Base-by-base conservation (phyloP, 92 coral and sea anemone species). In the Zoanthus solanderi region DNA sequence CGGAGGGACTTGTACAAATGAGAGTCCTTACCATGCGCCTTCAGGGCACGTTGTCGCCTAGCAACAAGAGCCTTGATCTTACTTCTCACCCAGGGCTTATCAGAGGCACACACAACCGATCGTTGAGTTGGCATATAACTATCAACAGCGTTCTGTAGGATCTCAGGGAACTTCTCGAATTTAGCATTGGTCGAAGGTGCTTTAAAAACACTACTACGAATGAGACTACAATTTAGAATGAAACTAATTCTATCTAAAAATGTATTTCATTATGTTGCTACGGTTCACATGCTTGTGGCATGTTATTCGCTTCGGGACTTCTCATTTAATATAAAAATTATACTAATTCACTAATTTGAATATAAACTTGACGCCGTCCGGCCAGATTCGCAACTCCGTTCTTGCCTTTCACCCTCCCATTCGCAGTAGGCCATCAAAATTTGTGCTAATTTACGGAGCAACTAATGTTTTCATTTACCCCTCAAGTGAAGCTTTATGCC, bases 41-140 rank as follows among this genome's bases (percentile, higher is more conserved):
- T 45, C 6, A 87, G 82, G 1, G 76, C 31, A 37, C 30, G 72
- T 58, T 88, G 87, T 52, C 87, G n/a, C 76, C 76, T 44, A 31
- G 23, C 23, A 23, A 23, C 23, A 23, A 23, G 23, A 23, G 23
- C 23, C 23, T 23, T 23, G 23, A 23, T 23, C 23, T 23, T 23
- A 23, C 23, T 23, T 23, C 23, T 23, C 23, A 23, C 23, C 23
- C 23, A 23, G 69, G 34, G 23, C 23, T 23, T 23, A 23, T 23
- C 23, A 23, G 23, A 23, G 23, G 23, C 23, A 23, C 23, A 23
- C 23, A 23, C 23, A 23, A 23, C 23, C 23, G 23, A 23, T 23
- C 23, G 23, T 23, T 23, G 23, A 23, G 23, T 23, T 23, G 87
- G 87, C 17, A 68, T 76, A 17, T 7, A 42, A 15, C 10, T 61